Evolutionary conservation across 2,888 invertebrate genomes (phyloP).

Genomic region (Maniola hyperantus): DNA sequence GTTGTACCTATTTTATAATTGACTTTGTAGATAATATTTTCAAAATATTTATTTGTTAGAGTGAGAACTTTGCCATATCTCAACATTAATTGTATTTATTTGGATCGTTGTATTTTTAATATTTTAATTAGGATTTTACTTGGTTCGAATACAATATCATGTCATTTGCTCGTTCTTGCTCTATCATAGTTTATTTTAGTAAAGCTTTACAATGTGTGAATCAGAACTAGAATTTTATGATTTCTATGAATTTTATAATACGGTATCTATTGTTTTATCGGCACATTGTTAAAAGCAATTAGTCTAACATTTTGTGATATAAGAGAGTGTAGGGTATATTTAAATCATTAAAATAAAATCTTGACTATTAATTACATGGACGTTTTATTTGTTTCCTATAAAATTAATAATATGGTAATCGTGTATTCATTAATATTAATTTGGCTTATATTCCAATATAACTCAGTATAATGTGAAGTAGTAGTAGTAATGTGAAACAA

Average conservation of each 20-base stretch:
- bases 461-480: background rate
- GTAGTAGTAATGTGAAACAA: conserved; percentile 23
- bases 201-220: conserved; percentile 14
- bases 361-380: conserved; percentile 45
- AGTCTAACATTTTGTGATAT: conserved; percentile 57
- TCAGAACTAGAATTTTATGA: background rate
- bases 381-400: conserved; percentile 40
- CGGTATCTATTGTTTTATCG: conserved; percentile 4
- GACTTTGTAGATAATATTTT: conserved; percentile 7
- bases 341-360: conserved; percentile 55
- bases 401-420: conserved; percentile 13
- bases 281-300: conserved; percentile 22
- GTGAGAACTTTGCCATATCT: conserved; percentile 23
- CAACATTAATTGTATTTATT: background rate
- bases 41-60: background rate
- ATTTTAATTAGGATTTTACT: background rate
- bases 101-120: conserved; percentile 1
- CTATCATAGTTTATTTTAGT: conserved; percentile 4
- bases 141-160: background rate
- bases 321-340: conserved; percentile 49
- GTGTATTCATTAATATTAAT: background rate
- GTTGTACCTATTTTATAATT: conserved; percentile 8
- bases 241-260: background rate
- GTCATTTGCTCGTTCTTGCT: background rate
- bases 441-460: background rate